Base-by-base conservation (phyloP, 2,113 vertebrate species). In the Leucopternis melanops region DNA sequence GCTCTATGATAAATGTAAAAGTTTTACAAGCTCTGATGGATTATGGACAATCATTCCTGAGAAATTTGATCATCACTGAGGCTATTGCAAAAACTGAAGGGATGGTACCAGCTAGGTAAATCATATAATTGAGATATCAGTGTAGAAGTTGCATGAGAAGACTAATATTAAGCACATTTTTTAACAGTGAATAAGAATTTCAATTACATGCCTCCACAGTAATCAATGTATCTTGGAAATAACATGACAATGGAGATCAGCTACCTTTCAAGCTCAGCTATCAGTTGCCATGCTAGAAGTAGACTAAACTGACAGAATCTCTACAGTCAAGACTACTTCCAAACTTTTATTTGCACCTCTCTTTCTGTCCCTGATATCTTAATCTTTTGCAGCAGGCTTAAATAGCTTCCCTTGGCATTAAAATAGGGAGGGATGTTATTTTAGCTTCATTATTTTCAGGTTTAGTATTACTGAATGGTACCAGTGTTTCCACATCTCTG, bases 31-130 rank as follows among this genome's bases (percentile, higher is more conserved):
- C 86, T 81, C 92, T 93, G 69, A 96, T 93, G 92, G 70, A 96
- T n/a, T 86, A 79, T 87, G 86, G 74, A 92, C 74, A 87, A 90
- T 86, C 95, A 97, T 97, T 98, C 95, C 97, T 94, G 79, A 92
- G 95, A 96, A 97, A 97, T 97, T 92, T 97, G 92, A 97, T 98
- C 97, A 98, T 95, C 95, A 75, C 77, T 87, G 61, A 93, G 59
- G 55, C 83, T 96, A 80, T 95, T 97, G 92, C 94, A 97, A 97
- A 98, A 97, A 93, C 86, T 86, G 78, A 97, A 94, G 93, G 20
- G 75, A 95, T 95, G 91, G 86, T 95, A 94, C 97, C 78, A 96
- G 86, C 86, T 88, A 91, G 82, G 72, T 79, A 84, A 94, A 88
- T 42, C 2, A 2, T 57, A 0, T 70, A 73, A 90, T 9, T 69